Conservation (phyloP, 2,888 invertebrate genomes). For the Nymphalis polychloros region DNA sequence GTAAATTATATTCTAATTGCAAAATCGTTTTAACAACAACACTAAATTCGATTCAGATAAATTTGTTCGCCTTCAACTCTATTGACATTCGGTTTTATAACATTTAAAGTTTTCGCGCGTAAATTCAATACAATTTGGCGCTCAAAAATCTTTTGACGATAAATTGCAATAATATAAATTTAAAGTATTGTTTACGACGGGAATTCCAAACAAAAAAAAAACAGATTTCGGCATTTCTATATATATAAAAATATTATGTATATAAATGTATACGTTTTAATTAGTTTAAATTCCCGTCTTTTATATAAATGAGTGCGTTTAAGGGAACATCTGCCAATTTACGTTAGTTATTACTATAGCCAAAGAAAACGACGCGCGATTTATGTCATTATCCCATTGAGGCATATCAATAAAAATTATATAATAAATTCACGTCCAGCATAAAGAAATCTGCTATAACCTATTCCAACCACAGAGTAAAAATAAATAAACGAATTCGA, state of each 20-base stretch:
- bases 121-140: neutral
- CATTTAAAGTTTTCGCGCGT: neutral
- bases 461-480: too few species aligned
- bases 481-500: too few species aligned
- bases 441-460: too few species aligned
- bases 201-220: neutral
- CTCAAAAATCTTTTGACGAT: conserved; percentile 10
- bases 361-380: conserved; percentile 13
- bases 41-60: too few species aligned
- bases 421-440: neutral
- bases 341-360: neutral
- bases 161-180: conserved; percentile 1
- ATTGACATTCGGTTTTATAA: neutral
- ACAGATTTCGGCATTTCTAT: neutral
- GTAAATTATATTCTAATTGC: too few species aligned
- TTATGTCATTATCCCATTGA: conserved; percentile 14
- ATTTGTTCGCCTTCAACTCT: neutral
- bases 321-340: neutral
- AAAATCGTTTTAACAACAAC: too few species aligned
- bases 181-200: neutral
- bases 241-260: neutral
- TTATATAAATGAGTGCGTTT: neutral
- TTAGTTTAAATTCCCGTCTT: too few species aligned
- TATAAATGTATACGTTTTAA: neutral
- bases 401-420: conserved; percentile 16